Evolutionary conservation across 2,797 vertebrate species (phyloP), one percentile per base, ranked within the genome.

Genomic region (Linurgus olivaceus): DNA sequence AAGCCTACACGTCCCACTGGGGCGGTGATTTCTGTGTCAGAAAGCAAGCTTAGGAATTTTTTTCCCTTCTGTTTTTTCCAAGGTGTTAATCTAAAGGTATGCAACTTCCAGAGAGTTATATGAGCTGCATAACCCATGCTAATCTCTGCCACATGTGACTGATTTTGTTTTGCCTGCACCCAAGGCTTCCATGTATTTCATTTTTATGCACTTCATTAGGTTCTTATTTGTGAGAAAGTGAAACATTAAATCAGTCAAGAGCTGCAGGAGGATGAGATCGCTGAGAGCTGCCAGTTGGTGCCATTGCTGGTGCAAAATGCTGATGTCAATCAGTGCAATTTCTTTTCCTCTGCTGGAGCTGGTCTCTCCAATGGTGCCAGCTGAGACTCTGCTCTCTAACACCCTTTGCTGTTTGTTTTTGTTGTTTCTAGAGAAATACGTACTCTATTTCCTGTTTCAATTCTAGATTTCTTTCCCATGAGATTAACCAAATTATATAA

Each of bases 401-500:
- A 88, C 72, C 50, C 72, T 96, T 81, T 47, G 50, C 70, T 87
- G 68, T 89, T 94, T 96, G 78, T 89, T 93, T 87, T 79, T 1
- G 1, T 83, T 67, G 78, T 86, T 96, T 91, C 95, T 93, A 55
- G 94, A 96, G 87, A 88, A 93, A 75, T 94, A 24, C 6, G 1
- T 75, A 55, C 14, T 17, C 79, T 59, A 45, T 84, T 96, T 96
- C 82, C 70, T 73, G 55, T 93, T 94, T 58, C 25, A 68, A 7
- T 72, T 91, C 93, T 86, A 82, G 94, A 57, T 92, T 92, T 86
- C 79, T 93, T 85, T 86, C 79, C 70, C 93, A 4, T 86, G 82
- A 88, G 77, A 90, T 95, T 94, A 93, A 76, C 73, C 63, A 58
- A 83, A 86, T 94, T 52, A 66, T 94, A 47, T 91, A 83, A 88